A percentile compares a stretch with the other conserved stretches of the same genome.
Evolutionary conservation across 2,113 vertebrate genomes (phyloP).

Genomic region (Mesembrinibis cayennensis): DNA sequence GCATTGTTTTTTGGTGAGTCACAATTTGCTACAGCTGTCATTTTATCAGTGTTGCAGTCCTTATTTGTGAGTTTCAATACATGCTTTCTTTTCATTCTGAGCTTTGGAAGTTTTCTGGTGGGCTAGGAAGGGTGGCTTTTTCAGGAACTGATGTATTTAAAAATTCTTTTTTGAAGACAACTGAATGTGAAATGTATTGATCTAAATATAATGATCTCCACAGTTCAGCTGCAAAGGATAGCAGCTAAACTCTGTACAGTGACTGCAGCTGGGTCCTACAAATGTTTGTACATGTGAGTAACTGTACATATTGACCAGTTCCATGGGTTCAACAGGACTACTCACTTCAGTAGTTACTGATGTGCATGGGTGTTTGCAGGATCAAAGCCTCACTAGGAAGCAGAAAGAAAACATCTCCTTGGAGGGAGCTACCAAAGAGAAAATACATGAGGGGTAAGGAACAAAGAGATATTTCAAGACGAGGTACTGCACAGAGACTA

Average conservation of each 20-base stretch:
- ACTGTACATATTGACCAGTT: neutral
- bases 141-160: neutral
- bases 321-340: neutral
- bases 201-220: neutral
- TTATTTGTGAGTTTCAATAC: neutral
- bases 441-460: neutral
- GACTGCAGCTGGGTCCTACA: neutral
- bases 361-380: neutral
- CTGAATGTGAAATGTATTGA: neutral
- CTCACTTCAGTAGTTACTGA: neutral
- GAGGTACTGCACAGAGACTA: conserved; percentile 40
- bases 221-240: neutral
- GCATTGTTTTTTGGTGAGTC: conserved; percentile 51
- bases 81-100: neutral
- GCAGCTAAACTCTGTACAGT: neutral
- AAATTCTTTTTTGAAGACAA: neutral
- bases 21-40: conserved; percentile 55
- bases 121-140: neutral
- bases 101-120: neutral
- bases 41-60: conserved; percentile 28
- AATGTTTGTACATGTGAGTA: neutral
- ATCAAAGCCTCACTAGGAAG: neutral
- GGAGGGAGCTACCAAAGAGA: conserved; percentile 24
- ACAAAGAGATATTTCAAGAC: conserved; percentile 57
- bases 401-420: conserved; percentile 31